These are phyloP conservation scores for Bombus impatiens DNA, from an alignment of 1,140 invertebrate genomes.

Conservation along the genomic window DNA sequence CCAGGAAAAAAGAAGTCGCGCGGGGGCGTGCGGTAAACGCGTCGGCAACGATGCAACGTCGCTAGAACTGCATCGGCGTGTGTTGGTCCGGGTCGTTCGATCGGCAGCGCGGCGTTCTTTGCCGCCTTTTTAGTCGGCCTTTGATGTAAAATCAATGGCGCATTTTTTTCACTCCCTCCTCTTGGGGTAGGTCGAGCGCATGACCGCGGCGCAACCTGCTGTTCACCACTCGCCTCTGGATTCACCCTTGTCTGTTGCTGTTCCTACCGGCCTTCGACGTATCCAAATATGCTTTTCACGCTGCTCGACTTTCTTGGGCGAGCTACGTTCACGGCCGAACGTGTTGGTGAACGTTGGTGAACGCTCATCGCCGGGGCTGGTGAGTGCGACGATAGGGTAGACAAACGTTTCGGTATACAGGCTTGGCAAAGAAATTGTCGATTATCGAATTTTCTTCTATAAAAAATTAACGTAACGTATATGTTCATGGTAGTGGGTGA, in stretches of 20 bases:
- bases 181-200: slow-evolving; percentile 77
- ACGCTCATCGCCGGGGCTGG: neutral
- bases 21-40: slow-evolving; percentile 66
- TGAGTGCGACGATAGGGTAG: too few species aligned
- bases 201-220: slow-evolving; percentile 68
- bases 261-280: slow-evolving; percentile 53
- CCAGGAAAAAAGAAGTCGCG: slow-evolving; percentile 50
- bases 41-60: slow-evolving; percentile 75
- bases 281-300: slow-evolving; percentile 61
- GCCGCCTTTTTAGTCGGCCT: slow-evolving; percentile 81
- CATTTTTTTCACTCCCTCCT: slow-evolving; percentile 72
- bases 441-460: neutral
- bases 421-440: neutral
- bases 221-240: slow-evolving; percentile 60
- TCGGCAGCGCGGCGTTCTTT: slow-evolving; percentile 79
- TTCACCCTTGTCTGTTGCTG: slow-evolving; percentile 60
- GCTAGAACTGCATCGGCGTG: slow-evolving; percentile 75
- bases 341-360: neutral
- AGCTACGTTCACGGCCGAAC: neutral
- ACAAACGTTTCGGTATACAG: neutral
- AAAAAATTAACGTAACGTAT: neutral
- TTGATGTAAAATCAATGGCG: slow-evolving; percentile 82
- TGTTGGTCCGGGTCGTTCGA: slow-evolving; percentile 78
- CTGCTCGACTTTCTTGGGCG: slow-evolving; percentile 15
- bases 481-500: neutral